phyloP scores from a whole-genome alignment of 2,797 vertebrate species.

The Choloepus didactylus region DNA sequence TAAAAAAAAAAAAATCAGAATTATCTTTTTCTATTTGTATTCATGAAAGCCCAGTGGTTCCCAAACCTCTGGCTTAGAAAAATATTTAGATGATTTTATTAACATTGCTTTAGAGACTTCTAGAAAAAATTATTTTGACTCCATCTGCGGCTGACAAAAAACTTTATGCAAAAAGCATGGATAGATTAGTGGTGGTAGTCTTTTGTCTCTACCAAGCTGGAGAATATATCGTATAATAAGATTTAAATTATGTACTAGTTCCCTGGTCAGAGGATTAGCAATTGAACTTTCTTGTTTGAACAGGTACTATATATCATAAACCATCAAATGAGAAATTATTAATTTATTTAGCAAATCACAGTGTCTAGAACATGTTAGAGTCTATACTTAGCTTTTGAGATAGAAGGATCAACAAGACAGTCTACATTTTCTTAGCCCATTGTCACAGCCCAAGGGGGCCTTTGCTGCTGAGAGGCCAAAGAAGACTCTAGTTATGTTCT shows the following conservation, averaged over 20 bases:
- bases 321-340: neutral
- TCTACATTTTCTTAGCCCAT: neutral
- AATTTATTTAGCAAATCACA: neutral
- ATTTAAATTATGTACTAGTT: neutral
- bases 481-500: too few relatives aligned
- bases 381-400: neutral
- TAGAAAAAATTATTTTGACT: neutral
- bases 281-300: neutral
- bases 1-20: neutral
- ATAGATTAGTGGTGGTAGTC: neutral
- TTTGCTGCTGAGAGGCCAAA: too few relatives aligned
- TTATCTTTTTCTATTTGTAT: neutral
- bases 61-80: neutral
- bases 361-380: neutral
- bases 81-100: neutral
- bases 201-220: neutral
- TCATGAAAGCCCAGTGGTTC: constrained; percentile 21
- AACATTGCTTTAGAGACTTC: neutral
- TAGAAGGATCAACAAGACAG: neutral
- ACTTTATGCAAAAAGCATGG: neutral
- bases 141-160: neutral
- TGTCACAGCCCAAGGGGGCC: neutral
- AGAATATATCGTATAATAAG: neutral
- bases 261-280: neutral
- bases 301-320: neutral